Base-by-base conservation (phyloP, 2,888 invertebrate species). In the Aphrophora alni region DNA sequence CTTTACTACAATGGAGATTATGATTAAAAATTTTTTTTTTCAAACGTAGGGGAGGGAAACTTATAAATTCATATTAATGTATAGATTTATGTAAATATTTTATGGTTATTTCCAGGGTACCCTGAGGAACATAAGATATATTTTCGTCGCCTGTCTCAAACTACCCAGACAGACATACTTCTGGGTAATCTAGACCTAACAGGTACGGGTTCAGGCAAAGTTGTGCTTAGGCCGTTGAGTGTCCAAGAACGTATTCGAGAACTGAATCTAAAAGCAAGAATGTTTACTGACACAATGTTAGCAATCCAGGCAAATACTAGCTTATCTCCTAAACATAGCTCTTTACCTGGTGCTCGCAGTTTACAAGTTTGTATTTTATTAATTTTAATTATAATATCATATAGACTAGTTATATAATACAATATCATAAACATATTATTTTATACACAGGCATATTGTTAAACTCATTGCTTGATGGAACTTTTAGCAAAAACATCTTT, bases 201-300 rank as follows among this genome's bases (percentile, higher is more conserved):
- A 38, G 74, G 77, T 14, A 86, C 87, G 33, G 87, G 87, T 26
- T 86, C 87, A 27, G 87, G 87, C 21, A 87, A 87, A 81, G 87
- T 89, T 33, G 86, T 88, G 26, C 84, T 89, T 0, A 85, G 88
- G 70, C 88, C 89, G 0, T 85, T 89, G 82, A 88, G 88, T 8
- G 88, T 89, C 10, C 88, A 89, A 85, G 89, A 90, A 82, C 85
- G 90, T 75, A 89, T 90, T 75, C 86, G 89, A 74, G 89, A 90
- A 83, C 85, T 90, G 69, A 90, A 90, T 83, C 85, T 89, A 24
- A 86, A 88, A 81, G 89, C 89, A 24, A 85, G 88, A 72, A 89
- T 89, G 86, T 89, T 89, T 84, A 88, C 89, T 3, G 89, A 89
- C 82, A 89, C 89, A 5, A 87, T 89, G 87, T 84, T 89, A 12